Evolutionary conservation across 2,113 vertebrate species (phyloP).

Genomic region (Siphamia tubifer): DNA sequence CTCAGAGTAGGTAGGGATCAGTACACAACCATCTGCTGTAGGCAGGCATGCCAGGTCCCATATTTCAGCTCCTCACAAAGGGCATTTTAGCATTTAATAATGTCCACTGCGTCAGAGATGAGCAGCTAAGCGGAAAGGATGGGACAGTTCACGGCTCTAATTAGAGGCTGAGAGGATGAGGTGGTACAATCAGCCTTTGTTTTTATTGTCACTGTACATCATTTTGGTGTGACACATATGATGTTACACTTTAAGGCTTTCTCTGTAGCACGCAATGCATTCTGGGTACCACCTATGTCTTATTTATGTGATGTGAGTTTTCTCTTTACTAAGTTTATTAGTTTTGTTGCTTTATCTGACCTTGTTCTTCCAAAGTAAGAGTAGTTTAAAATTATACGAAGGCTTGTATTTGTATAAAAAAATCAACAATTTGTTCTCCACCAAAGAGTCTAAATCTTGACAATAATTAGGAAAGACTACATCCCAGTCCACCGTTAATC

Average conservation of each 20-base stretch:
- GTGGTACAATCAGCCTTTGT: conserved; percentile 34
- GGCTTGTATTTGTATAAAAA: too few species aligned
- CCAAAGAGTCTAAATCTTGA: too few species aligned
- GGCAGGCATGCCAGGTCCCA: neutral
- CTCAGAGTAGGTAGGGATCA: conserved; percentile 23
- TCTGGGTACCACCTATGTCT: too few species aligned
- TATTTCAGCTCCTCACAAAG: conserved; percentile 49
- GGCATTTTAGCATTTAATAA: conserved; percentile 44
- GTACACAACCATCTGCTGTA: conserved; percentile 47
- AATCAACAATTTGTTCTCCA: too few species aligned
- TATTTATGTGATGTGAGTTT: too few species aligned
- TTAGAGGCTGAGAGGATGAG: conserved; percentile 29
- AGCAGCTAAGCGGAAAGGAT: conserved; percentile 62
- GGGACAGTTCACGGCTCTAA: conserved; percentile 54
- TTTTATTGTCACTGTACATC: neutral
- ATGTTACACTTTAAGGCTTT: neutral
- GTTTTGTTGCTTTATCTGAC: too few species aligned
- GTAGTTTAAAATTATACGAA: too few species aligned
- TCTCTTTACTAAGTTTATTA: too few species aligned
- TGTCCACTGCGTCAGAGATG: conserved; percentile 36
- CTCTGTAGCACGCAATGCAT: too few species aligned
- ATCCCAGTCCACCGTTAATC: too few species aligned
- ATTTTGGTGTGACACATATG: neutral
- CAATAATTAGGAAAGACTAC: too few species aligned
- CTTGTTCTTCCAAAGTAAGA: too few species aligned